Evolutionary conservation across 2,888 invertebrate genomes (phyloP).

Genomic region (Philaethria dido): DNA sequence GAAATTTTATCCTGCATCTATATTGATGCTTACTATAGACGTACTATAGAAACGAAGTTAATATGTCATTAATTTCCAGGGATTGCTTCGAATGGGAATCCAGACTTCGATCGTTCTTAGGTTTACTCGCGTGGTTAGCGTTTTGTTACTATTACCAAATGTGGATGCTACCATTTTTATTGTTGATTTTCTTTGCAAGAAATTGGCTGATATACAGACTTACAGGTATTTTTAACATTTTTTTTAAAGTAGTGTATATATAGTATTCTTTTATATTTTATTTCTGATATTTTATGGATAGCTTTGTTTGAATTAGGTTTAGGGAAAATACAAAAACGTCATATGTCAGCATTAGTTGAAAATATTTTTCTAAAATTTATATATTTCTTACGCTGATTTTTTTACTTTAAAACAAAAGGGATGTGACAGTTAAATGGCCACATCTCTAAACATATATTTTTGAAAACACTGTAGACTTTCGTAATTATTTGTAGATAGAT

Average conservation of each 20-base stretch:
- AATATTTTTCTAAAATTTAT: background rate
- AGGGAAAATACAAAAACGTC: background rate
- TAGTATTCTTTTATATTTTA: too few species aligned
- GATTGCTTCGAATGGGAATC: conserved; percentile 99
- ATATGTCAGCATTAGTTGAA: background rate
- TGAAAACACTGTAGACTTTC: background rate
- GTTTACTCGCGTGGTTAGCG: conserved; percentile 93
- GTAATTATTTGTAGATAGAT: conserved; percentile 14
- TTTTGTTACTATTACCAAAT: conserved; percentile 97
- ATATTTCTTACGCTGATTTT: background rate
- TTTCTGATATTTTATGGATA: background rate
- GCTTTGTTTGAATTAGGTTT: background rate
- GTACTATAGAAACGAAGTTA: too few species aligned
- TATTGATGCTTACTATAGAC: too few species aligned
- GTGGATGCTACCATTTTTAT: conserved; percentile 95
- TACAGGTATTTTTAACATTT: conserved; percentile 59
- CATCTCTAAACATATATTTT: background rate
- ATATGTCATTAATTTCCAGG: conserved; percentile 69
- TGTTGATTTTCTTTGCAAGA: conserved; percentile 90
- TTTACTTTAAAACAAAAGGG: background rate
- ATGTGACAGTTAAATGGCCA: background rate
- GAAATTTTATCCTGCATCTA: too few species aligned
- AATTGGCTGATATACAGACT: conserved; percentile 79
- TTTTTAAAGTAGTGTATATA: too few species aligned
- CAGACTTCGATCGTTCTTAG: conserved; percentile 91